phyloP scores from a whole-genome alignment of 2,888 invertebrate species.

The Aricia artaxerxes region DNA sequence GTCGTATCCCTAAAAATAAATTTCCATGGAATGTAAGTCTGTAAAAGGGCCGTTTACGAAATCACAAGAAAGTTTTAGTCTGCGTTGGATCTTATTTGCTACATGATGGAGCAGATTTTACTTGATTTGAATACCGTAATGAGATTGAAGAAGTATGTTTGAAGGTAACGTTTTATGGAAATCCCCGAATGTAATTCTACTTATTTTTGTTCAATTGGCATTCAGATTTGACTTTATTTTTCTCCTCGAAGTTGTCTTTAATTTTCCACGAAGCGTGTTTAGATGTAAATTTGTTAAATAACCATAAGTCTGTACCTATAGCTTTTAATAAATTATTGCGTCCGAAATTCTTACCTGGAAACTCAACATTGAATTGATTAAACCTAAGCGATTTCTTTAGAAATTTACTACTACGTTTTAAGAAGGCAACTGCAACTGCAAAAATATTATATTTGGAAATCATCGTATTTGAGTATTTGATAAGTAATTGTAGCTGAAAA shows the following conservation, averaged over 20 bases:
- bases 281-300: background rate
- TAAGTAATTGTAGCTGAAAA: too few species aligned
- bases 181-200: slow-evolving; percentile 19
- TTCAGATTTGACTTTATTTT: slow-evolving; percentile 6
- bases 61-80: background rate
- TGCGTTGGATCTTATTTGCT: slow-evolving; percentile 28
- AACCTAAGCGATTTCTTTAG: too few species aligned
- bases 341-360: background rate
- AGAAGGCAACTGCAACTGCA: too few species aligned
- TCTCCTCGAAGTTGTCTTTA: background rate
- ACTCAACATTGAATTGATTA: background rate
- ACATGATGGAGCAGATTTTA: slow-evolving; percentile 37
- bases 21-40: background rate
- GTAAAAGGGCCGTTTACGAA: background rate
- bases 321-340: background rate
- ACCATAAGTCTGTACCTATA: background rate
- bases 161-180: slow-evolving; percentile 23
- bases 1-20: background rate
- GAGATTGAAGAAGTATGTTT: slow-evolving; percentile 30
- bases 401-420: too few species aligned
- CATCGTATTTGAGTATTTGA: too few species aligned
- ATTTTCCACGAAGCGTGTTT: background rate
- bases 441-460: too few species aligned
- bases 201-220: slow-evolving; percentile 25
- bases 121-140: slow-evolving; percentile 38